Conservation (phyloP, 2,797 vertebrate genomes). For the Megalops cyprinoides region DNA sequence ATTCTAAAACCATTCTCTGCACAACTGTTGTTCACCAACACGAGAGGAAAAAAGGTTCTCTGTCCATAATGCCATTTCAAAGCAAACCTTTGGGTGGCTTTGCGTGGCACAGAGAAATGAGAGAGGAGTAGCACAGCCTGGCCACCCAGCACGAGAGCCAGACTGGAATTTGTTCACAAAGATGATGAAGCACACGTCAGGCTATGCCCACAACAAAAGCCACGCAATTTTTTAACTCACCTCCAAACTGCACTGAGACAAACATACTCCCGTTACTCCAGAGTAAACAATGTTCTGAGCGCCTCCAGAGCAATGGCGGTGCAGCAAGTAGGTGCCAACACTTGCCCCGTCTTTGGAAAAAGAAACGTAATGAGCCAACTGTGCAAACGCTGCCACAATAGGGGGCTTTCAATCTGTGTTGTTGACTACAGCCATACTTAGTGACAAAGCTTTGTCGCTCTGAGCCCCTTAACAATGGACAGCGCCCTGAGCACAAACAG, state of each 20-base stretch:
- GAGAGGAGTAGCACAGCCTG: not conserved
- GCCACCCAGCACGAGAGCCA: not conserved
- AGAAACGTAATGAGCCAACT: constrained; percentile 31
- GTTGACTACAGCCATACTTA: constrained; percentile 51
- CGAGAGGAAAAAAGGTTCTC: not conserved
- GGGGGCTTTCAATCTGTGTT: constrained; percentile 48
- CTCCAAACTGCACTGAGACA: constrained; percentile 68
- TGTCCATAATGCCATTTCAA: not conserved
- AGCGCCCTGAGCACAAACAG: not conserved
- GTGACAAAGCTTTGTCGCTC: constrained; percentile 47
- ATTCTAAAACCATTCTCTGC: not conserved
- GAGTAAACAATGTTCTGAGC: constrained; percentile 14
- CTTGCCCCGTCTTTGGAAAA: constrained; percentile 11
- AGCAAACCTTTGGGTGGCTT: not conserved
- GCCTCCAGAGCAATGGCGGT: no score
- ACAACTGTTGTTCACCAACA: not conserved
- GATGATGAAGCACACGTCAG: not conserved
- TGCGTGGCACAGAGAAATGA: no score
- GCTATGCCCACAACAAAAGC: not conserved
- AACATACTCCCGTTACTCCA: constrained; percentile 60
- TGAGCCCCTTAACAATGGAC: not conserved
- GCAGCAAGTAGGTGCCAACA: constrained; percentile 2
- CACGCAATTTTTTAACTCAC: constrained; percentile 53
- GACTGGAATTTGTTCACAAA: not conserved
- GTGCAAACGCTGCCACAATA: constrained; percentile 36